Conservation (phyloP, 2,888 invertebrate genomes). For the Myopa testacea region DNA sequence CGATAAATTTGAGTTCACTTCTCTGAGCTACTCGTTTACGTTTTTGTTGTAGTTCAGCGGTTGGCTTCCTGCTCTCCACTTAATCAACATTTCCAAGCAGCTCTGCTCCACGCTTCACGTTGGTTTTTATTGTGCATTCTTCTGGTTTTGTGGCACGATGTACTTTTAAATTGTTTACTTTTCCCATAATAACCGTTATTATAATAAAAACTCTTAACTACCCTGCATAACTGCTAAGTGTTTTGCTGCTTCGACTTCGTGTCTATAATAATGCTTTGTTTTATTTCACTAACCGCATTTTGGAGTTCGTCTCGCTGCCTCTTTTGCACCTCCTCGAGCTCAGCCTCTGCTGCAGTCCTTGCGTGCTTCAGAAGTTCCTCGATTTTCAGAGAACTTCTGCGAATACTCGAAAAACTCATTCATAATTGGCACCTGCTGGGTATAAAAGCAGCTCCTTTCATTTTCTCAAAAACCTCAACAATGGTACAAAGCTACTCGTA, state of each 20-base stretch:
- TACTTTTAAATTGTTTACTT: slow-evolving; percentile 2
- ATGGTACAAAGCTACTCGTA: not conserved
- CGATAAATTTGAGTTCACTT: not conserved
- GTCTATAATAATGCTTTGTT: not conserved
- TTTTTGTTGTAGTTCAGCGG: not conserved
- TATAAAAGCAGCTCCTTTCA: not conserved
- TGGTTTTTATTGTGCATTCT: not conserved
- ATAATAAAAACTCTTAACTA: not conserved
- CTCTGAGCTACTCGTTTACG: not conserved
- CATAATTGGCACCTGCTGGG: slow-evolving; percentile 11
- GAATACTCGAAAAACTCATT: not conserved
- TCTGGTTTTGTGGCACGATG: not conserved
- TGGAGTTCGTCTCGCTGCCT: not conserved
- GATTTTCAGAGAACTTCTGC: not conserved
- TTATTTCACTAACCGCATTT: not conserved
- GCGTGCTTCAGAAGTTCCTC: slow-evolving; percentile 1
- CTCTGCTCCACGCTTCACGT: not conserved
- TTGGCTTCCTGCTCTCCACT: not conserved
- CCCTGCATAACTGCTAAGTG: not conserved
- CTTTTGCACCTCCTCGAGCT: not conserved
- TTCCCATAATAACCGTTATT: not conserved
- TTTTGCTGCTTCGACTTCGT: not conserved
- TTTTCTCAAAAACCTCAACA: not conserved
- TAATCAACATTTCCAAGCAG: not conserved
- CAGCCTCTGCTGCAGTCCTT: not conserved